These are phyloP conservation scores for Oreohelix idahoensis DNA, from an alignment of 1,140 invertebrate genomes.

Conservation along the genomic window DNA sequence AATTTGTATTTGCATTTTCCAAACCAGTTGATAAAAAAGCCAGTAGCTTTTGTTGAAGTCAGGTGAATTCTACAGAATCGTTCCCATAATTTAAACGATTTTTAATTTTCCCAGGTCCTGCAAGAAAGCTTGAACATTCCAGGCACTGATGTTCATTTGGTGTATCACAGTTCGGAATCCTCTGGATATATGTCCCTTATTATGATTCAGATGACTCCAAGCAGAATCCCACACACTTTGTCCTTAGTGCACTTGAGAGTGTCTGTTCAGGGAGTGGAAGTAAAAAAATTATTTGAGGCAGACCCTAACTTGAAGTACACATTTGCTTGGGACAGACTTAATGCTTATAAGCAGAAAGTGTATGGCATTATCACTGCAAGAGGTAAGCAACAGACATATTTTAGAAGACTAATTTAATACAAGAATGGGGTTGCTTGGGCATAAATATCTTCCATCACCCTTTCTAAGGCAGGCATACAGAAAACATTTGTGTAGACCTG, in stretches of 20 bases:
- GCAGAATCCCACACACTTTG: conserved; percentile 83
- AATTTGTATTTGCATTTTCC: no score
- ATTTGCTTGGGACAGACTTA: conserved; percentile 96
- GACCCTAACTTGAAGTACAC: conserved; percentile 94
- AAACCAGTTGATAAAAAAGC: no score
- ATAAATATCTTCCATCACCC: no score
- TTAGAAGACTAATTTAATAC: no score
- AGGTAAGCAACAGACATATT: conserved; percentile 67
- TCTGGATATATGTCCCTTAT: conserved; percentile 93
- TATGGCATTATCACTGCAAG: conserved; percentile 75
- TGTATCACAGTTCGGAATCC: conserved; percentile 93
- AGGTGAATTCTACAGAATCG: no score
- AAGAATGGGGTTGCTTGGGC: no score
- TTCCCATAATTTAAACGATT: no score
- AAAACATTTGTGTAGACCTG: no score
- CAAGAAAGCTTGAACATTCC: conserved; percentile 95
- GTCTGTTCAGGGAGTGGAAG: conserved; percentile 91
- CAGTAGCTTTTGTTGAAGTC: no score
- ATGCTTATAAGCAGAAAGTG: conserved; percentile 97
- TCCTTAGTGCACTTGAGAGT: conserved; percentile 89
- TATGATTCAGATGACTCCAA: conserved; percentile 89
- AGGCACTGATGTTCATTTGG: conserved; percentile 90
- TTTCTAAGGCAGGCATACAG: no score
- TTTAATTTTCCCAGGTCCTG: conserved; percentile 85
- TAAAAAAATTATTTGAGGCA: conserved; percentile 93